phyloP scores from a whole-genome alignment of 2,797 vertebrate genomes.

The Gambelia wislizenii region DNA sequence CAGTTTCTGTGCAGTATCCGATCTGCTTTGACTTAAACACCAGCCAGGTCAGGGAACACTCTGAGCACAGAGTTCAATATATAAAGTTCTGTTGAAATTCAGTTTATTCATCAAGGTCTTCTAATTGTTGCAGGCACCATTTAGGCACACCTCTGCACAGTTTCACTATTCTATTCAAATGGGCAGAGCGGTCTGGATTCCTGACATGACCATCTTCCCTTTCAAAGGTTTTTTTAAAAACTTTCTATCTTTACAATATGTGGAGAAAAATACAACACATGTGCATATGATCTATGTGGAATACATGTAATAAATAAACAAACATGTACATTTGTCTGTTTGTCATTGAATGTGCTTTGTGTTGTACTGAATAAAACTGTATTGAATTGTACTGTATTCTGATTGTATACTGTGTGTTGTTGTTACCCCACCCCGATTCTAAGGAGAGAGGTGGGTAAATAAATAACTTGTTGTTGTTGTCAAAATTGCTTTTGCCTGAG shows the following conservation, averaged over 20 bases:
- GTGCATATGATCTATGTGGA: background rate
- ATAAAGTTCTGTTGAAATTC: constrained; percentile 59
- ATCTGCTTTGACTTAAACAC: constrained; percentile 46
- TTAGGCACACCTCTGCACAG: constrained; percentile 18
- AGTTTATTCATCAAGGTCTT: constrained; percentile 53
- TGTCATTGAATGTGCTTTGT: too few relatives aligned
- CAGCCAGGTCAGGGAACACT: constrained; percentile 41
- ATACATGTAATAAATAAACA: too few relatives aligned
- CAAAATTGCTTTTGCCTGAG: too few relatives aligned
- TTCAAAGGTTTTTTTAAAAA: background rate
- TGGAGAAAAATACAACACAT: background rate
- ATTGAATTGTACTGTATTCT: too few relatives aligned
- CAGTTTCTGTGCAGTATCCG: constrained; percentile 44
- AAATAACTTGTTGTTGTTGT: too few relatives aligned
- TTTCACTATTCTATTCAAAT: background rate
- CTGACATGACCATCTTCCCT: background rate
- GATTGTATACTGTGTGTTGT: too few relatives aligned
- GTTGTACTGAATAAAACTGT: too few relatives aligned
- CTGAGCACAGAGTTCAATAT: constrained; percentile 63
- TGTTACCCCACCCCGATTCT: too few relatives aligned
- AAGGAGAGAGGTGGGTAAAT: too few relatives aligned
- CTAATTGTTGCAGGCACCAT: constrained; percentile 47
- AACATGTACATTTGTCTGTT: too few relatives aligned
- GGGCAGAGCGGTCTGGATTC: background rate
- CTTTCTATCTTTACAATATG: background rate